A percentile compares a stretch with the other conserved stretches of the same genome.
phyloP scores from a whole-genome alignment of 2,113 vertebrate species.

The Thamnaconus septentrionalis region DNA sequence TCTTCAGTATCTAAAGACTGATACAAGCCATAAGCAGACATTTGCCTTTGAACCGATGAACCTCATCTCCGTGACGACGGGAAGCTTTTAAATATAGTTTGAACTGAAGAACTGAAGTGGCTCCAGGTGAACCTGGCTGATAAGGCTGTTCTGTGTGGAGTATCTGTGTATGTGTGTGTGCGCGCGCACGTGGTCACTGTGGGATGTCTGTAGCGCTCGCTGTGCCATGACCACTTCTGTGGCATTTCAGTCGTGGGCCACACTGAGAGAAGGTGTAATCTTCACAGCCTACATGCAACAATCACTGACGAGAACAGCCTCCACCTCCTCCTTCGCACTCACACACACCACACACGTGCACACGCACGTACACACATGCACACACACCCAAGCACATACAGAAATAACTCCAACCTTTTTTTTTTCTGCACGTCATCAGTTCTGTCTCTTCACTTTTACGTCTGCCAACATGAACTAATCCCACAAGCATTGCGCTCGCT shows the following conservation, averaged over 20 bases:
- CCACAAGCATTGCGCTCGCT: constrained; percentile 20
- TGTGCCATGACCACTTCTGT: constrained; percentile 44
- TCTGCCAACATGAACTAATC: constrained; percentile 18
- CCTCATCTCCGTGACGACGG: too few species aligned
- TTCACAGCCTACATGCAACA: constrained; percentile 41
- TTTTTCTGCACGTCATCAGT: too few species aligned
- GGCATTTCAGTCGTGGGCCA: constrained; percentile 44
- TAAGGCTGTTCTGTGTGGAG: too few species aligned
- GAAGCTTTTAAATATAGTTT: too few species aligned
- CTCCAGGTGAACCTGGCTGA: too few species aligned
- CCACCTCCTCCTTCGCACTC: constrained; percentile 15
- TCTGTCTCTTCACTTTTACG: too few species aligned
- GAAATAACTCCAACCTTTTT: too few species aligned
- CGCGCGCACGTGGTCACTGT: constrained; percentile 23
- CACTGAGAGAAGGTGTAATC: constrained; percentile 47
- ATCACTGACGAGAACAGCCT: constrained; percentile 25
- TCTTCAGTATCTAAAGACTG: too few species aligned
- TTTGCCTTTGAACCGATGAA: too few species aligned
- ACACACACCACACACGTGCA: constrained; percentile 2
- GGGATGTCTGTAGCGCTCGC: constrained; percentile 44
- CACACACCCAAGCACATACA: not conserved
- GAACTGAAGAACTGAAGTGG: too few species aligned
- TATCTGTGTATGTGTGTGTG: constrained; percentile 3
- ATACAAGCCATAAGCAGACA: too few species aligned
- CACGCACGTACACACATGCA: not conserved